Percentiles rank a stretch among this genome's conserved stretches.
Conservation (phyloP, 2,113 vertebrate genomes). For the Aythya baeri region DNA sequence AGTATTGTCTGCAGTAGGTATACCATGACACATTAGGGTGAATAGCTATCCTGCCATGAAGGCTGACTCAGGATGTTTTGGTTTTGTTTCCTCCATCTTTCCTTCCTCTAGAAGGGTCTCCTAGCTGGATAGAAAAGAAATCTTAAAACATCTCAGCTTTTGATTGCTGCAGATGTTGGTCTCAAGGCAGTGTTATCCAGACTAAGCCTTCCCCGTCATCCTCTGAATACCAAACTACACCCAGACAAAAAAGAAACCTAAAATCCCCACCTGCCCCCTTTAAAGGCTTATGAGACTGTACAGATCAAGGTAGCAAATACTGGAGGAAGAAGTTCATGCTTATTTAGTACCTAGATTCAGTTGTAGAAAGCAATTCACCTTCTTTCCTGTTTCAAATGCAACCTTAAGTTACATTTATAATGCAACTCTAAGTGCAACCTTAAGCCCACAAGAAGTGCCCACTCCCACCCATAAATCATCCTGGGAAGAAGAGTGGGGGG, state of each 20-base stretch:
- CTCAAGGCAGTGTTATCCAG: neutral
- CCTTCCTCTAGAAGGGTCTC: neutral
- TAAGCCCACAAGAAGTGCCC: neutral
- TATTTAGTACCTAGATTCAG: neutral
- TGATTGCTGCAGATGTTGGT: neutral
- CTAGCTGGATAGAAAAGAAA: neutral
- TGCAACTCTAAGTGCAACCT: neutral
- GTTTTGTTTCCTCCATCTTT: neutral
- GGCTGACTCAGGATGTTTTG: neutral
- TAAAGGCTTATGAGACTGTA: neutral
- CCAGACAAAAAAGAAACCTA: neutral
- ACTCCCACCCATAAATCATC: neutral
- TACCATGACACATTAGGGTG: neutral
- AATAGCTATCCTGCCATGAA: neutral
- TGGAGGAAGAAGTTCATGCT: neutral
- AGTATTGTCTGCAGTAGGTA: neutral
- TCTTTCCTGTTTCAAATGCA: neutral
- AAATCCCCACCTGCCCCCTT: too few species aligned
- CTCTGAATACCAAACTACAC: neutral
- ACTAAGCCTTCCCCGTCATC: neutral
- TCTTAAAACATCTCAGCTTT: neutral
- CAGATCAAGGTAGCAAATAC: neutral
- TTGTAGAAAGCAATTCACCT: neutral
- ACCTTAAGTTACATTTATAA: too few species aligned
- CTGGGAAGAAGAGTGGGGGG: accelerated